These are phyloP conservation scores for Cheilosia vulpina DNA, from an alignment of 2,888 invertebrate genomes.

Conservation along the genomic window DNA sequence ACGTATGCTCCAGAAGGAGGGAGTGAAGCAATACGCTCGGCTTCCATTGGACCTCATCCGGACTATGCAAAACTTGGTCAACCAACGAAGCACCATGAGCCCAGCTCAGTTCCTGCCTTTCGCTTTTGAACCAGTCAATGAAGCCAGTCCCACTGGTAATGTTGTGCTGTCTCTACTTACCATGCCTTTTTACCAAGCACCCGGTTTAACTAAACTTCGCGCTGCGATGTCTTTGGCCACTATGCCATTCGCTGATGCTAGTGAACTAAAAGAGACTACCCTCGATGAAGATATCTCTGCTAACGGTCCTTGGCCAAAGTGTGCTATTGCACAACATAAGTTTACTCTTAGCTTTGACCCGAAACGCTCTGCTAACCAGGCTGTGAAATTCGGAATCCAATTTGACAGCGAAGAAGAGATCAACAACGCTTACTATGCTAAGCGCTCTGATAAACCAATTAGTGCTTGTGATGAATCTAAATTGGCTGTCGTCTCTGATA, in stretches of 20 bases:
- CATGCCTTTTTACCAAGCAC: constrained; percentile 53
- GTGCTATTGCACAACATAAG: constrained; percentile 65
- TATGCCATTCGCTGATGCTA: constrained; percentile 60
- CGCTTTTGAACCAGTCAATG: constrained; percentile 52
- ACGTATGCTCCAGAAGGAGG: constrained; percentile 58
- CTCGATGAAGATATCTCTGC: constrained; percentile 33
- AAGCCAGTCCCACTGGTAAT: constrained; percentile 30
- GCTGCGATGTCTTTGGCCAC: constrained; percentile 57
- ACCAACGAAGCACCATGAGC: constrained; percentile 34
- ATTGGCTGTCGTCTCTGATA: constrained; percentile 78
- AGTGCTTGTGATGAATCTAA: constrained; percentile 63
- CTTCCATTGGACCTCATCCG: constrained; percentile 52
- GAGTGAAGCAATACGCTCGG: constrained; percentile 49
- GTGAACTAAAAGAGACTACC: constrained; percentile 50
- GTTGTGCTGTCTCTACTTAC: constrained; percentile 54
- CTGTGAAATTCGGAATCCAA: constrained; percentile 70
- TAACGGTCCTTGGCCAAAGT: constrained; percentile 49
- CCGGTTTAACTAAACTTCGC: constrained; percentile 58
- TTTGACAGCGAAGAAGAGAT: constrained; percentile 61
- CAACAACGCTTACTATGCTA: background rate
- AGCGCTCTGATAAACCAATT: constrained; percentile 43
- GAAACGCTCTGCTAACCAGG: constrained; percentile 63
- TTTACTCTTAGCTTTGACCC: constrained; percentile 69
- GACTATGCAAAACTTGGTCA: constrained; percentile 61
- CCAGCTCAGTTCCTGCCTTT: constrained; percentile 55